A percentile compares a stretch with the other conserved stretches of the same genome.
These are phyloP conservation scores for Pyrocoelia pectoralis DNA, from an alignment of 2,888 invertebrate genomes.

Conservation along the genomic window DNA sequence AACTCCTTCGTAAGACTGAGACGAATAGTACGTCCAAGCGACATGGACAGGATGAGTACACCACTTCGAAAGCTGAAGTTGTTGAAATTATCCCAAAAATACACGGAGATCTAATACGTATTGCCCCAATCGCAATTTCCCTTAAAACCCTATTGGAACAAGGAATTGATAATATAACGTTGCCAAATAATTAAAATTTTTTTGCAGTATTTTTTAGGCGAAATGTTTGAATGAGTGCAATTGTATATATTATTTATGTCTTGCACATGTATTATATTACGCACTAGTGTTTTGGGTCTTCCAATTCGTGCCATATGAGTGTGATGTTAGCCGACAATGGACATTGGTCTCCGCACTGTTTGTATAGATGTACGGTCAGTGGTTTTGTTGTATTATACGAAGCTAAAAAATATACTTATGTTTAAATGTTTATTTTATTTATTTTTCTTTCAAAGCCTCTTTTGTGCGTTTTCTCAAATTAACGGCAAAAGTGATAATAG, in stretches of 20 bases:
- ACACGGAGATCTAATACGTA: conserved; percentile 52
- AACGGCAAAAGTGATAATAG: background rate
- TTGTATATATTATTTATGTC: conserved; percentile 29
- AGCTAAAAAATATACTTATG: conserved; percentile 30
- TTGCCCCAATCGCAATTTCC: conserved; percentile 53
- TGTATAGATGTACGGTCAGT: conserved; percentile 26
- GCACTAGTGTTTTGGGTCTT: conserved; percentile 29
- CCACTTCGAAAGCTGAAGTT: conserved; percentile 54
- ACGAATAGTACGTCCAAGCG: no score
- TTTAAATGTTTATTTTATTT: conserved; percentile 22
- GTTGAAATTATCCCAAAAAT: conserved; percentile 55
- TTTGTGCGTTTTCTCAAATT: no score
- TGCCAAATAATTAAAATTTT: background rate
- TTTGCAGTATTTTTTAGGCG: conserved; percentile 12
- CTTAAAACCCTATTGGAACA: conserved; percentile 30
- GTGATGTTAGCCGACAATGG: conserved; percentile 4
- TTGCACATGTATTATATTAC: conserved; percentile 34
- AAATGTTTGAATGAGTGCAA: conserved; percentile 13
- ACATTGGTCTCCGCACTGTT: conserved; percentile 4
- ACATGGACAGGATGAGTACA: conserved; percentile 49
- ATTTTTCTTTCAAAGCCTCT: background rate
- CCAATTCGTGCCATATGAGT: conserved; percentile 35
- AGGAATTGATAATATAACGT: background rate
- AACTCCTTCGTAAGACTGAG: conserved; percentile 51
- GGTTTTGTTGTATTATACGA: conserved; percentile 30